Conservation (phyloP, 2,888 invertebrate genomes). For the Ichneumoninae sp. region DNA sequence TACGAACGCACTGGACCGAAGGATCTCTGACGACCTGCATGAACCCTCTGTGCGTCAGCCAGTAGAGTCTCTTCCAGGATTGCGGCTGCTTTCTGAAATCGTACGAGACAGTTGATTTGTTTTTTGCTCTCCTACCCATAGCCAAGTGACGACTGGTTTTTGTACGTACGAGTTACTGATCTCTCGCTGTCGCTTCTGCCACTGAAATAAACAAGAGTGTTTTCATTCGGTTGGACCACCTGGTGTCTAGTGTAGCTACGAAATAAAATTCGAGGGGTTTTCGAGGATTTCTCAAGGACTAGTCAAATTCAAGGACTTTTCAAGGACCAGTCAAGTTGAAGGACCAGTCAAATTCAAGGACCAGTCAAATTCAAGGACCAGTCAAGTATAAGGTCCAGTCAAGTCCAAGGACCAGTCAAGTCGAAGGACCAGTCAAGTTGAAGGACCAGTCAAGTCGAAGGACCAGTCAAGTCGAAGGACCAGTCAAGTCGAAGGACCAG, state of each 20-base stretch:
- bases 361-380: too few relatives aligned
- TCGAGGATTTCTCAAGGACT: background rate
- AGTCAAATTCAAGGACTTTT: background rate
- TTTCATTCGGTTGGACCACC: background rate
- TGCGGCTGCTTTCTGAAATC: conserved; percentile 86
- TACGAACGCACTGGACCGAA: conserved; percentile 90
- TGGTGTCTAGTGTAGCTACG: background rate
- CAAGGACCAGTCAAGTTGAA: background rate
- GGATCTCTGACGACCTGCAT: conserved; percentile 92
- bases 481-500: too few relatives aligned
- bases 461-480: too few relatives aligned
- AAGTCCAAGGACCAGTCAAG: too few relatives aligned
- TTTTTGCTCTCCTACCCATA: background rate
- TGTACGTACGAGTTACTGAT: conserved; percentile 71
- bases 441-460: too few relatives aligned
- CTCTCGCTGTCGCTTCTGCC: conserved; percentile 60
- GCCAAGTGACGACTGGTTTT: background rate
- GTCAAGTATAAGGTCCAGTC: too few relatives aligned
- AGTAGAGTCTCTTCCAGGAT: conserved; percentile 90
- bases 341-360: too few relatives aligned
- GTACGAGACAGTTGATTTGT: conserved; percentile 4
- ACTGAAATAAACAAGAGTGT: conserved; percentile 64
- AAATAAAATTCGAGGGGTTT: background rate
- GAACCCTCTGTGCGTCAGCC: conserved; percentile 91
- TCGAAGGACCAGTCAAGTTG: too few relatives aligned